phyloP scores from a whole-genome alignment of 2,888 invertebrate genomes.

The Nomada ruficornis region DNA sequence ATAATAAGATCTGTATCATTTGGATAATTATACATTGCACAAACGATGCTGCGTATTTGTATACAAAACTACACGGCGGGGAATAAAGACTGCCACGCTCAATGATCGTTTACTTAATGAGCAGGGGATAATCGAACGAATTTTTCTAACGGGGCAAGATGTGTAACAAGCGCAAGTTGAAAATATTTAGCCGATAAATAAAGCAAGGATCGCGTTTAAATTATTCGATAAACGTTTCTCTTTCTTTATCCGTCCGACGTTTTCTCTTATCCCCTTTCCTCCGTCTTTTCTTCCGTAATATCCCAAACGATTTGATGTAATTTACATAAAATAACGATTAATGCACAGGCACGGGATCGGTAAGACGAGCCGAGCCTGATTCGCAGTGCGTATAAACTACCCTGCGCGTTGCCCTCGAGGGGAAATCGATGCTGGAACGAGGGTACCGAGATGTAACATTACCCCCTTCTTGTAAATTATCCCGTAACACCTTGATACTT shows the following conservation, averaged over 20 bases:
- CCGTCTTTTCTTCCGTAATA: background rate
- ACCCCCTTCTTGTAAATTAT: slow-evolving; percentile 61
- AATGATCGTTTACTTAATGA: slow-evolving; percentile 22
- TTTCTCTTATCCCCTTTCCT: background rate
- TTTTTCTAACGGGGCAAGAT: slow-evolving; percentile 11
- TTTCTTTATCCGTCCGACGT: background rate
- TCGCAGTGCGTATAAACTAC: slow-evolving; percentile 46
- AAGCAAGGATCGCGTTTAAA: slow-evolving; percentile 22
- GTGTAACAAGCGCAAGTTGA: background rate
- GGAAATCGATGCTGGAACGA: slow-evolving; percentile 32
- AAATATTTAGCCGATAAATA: slow-evolving; percentile 31
- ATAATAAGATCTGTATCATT: too few species aligned
- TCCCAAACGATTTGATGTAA: slow-evolving; percentile 44
- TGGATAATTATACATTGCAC: too few species aligned
- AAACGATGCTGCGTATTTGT: too few species aligned
- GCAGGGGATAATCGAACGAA: slow-evolving; percentile 25
- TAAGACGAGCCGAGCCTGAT: slow-evolving; percentile 56
- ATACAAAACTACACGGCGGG: background rate
- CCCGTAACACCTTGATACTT: slow-evolving; percentile 55
- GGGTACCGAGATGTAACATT: slow-evolving; percentile 44
- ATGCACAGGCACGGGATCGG: slow-evolving; percentile 41
- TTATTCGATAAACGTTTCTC: slow-evolving; percentile 30
- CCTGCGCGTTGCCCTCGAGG: slow-evolving; percentile 25
- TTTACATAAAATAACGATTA: slow-evolving; percentile 60
- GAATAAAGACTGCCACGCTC: slow-evolving; percentile 1